These are phyloP conservation scores for Riparia riparia DNA, from an alignment of 2,113 vertebrate genomes.

Conservation along the genomic window DNA sequence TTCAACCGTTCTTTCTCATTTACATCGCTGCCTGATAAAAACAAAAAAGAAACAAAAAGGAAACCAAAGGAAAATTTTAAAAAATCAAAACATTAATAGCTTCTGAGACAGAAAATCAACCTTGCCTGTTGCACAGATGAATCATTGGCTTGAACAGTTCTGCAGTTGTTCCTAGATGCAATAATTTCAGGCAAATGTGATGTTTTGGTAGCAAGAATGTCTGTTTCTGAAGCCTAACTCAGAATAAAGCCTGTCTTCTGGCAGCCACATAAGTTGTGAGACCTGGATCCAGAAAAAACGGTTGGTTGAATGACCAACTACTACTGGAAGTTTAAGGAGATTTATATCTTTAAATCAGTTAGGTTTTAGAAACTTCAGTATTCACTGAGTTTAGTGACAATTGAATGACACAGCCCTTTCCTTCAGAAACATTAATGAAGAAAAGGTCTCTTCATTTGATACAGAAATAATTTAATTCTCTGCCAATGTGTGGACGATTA, in stretches of 20 bases:
- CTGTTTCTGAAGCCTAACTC: not conserved
- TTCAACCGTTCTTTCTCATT: not conserved
- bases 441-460: not conserved
- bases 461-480: not conserved
- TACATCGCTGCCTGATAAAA: not conserved
- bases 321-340: not conserved
- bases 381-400: not conserved
- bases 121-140: not conserved
- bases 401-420: not conserved
- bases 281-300: not conserved
- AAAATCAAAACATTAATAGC: not conserved
- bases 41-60: not conserved
- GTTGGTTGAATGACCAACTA: not conserved
- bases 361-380: not conserved
- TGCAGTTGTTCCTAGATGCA: not conserved
- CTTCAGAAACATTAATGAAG: not conserved
- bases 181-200: not conserved
- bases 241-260: not conserved
- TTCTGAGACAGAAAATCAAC: not conserved
- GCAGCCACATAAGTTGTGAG: accelerated
- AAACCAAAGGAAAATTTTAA: not conserved
- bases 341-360: not conserved
- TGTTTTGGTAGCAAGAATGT: not conserved
- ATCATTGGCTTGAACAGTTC: not conserved
- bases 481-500: not conserved